A percentile compares a stretch with the other conserved stretches of the same genome.
Evolutionary conservation across 2,113 vertebrate genomes (phyloP).

Genomic region (Amia ocellicauda): DNA sequence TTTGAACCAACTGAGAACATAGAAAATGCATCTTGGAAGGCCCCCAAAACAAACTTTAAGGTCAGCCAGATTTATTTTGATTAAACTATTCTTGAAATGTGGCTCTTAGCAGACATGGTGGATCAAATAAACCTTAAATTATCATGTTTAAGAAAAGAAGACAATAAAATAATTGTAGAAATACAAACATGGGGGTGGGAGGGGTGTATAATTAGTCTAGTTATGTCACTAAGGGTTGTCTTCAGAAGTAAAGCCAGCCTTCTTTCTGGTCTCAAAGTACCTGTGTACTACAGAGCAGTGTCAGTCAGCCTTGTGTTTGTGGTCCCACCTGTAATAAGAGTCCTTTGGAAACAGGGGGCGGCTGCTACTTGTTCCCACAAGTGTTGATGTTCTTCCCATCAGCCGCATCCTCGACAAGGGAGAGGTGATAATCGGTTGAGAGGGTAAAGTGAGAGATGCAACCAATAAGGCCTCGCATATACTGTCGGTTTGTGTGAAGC

Average conservation of each 20-base stretch:
- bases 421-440: slow-evolving; percentile 87
- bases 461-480: slow-evolving; percentile 83
- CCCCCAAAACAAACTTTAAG: too few species aligned
- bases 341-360: slow-evolving; percentile 19
- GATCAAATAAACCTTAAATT: too few species aligned
- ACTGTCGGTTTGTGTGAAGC: slow-evolving; percentile 85
- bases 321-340: neutral
- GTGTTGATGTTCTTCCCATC: slow-evolving; percentile 96
- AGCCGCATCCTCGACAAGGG: slow-evolving; percentile 84
- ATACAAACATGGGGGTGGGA: neutral
- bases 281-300: neutral
- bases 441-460: slow-evolving; percentile 94
- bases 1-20: too few species aligned
- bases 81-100: too few species aligned
- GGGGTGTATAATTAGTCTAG: neutral
- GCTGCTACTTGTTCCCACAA: slow-evolving; percentile 75
- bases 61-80: too few species aligned
- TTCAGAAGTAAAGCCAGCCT: neutral
- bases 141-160: too few species aligned
- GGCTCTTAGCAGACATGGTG: too few species aligned
- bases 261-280: neutral
- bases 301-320: neutral
- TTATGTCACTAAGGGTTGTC: neutral
- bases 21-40: too few species aligned
- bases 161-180: too few species aligned